Evolutionary conservation across 2,113 vertebrate genomes (phyloP).

Genomic region (Aplodontia rufa): DNA sequence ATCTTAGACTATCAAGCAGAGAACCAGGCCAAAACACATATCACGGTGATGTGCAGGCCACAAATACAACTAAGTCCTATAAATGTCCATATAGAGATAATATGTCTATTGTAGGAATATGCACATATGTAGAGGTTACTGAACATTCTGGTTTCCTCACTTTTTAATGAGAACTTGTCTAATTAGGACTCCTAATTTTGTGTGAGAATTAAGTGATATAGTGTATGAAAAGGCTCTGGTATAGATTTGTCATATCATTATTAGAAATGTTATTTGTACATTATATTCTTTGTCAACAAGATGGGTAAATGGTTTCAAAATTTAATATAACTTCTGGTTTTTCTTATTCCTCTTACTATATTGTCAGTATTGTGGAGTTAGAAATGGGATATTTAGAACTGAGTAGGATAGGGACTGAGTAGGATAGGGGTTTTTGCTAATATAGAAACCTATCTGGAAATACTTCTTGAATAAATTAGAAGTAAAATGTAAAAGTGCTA

Average conservation of each 20-base stretch:
- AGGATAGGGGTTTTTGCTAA: background rate
- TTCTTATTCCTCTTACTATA: background rate
- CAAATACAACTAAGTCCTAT: slow-evolving; percentile 4
- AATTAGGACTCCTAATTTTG: background rate
- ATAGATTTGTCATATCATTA: background rate
- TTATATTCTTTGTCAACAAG: background rate
- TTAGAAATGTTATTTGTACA: background rate
- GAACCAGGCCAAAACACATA: slow-evolving; percentile 2
- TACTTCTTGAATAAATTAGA: background rate
- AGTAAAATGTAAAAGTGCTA: slow-evolving; percentile 21
- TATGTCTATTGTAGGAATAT: background rate
- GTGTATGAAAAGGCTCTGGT: background rate
- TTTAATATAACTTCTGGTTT: background rate
- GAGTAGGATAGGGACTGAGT: background rate
- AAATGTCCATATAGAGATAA: background rate
- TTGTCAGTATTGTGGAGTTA: background rate
- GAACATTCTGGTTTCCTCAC: background rate
- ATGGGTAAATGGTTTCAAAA: slow-evolving; percentile 19
- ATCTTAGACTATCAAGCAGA: slow-evolving; percentile 41
- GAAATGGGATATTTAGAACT: background rate
- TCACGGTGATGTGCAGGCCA: slow-evolving; percentile 32
- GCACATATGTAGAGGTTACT: background rate
- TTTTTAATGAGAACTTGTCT: background rate
- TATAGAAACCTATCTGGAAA: background rate
- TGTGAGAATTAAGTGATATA: background rate